Evolutionary conservation across 2,888 invertebrate genomes (phyloP).

Genomic region (Dione vanillae): DNA sequence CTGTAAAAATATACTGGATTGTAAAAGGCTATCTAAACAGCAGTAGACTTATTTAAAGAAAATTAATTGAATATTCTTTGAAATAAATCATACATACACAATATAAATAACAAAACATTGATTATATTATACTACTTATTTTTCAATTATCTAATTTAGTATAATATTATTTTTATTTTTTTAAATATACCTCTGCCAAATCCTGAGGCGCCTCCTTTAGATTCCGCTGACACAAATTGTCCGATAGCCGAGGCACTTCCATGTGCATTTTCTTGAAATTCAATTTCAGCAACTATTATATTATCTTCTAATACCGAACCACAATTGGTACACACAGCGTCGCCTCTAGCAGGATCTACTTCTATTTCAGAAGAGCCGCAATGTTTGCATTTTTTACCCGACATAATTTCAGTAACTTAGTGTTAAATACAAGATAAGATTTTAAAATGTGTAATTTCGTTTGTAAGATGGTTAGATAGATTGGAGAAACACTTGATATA

Average conservation of each 20-base stretch:
- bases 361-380: conserved; percentile 97
- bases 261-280: conserved; percentile 96
- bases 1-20: conserved; percentile 65
- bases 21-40: neutral
- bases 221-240: conserved; percentile 96
- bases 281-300: conserved; percentile 97
- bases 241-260: conserved; percentile 95
- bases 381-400: conserved; percentile 92
- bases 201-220: conserved; percentile 92
- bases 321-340: conserved; percentile 97
- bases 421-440: neutral
- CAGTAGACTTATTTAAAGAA: no score
- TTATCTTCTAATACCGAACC: conserved; percentile 98
- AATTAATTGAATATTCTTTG: no score
- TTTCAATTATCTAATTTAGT: neutral
- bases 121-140: no score
- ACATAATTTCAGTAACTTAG: conserved; percentile 57
- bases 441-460: neutral
- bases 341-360: conserved; percentile 96
- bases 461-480: neutral
- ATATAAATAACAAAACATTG: no score
- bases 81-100: no score
- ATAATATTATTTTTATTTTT: neutral
- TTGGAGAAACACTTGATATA: neutral
- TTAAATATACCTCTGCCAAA: conserved; percentile 87